A percentile compares a stretch with the other conserved stretches of the same genome.
Evolutionary conservation across 2,113 vertebrate genomes (phyloP).

Genomic region (Myrmecobius fasciatus): DNA sequence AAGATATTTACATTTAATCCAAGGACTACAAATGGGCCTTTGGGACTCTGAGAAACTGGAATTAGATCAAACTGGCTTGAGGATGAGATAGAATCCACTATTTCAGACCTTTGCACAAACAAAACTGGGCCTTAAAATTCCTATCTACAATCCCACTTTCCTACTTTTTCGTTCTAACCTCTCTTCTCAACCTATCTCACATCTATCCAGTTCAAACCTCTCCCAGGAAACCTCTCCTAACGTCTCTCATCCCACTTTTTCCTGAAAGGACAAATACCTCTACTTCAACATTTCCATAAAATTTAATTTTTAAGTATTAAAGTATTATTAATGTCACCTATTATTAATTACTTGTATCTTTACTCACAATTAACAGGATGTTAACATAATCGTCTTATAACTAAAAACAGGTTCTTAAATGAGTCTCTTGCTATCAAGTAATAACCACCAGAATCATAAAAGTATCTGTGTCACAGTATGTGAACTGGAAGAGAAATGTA

Average conservation of each 20-base stretch:
- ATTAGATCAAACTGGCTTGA: neutral
- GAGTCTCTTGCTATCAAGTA: neutral
- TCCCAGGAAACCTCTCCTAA: no score
- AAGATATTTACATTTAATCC: neutral
- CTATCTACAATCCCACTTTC: neutral
- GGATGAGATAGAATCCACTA: neutral
- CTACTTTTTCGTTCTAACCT: neutral
- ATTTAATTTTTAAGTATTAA: neutral
- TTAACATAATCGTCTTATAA: neutral
- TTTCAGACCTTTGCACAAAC: neutral
- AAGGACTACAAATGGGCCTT: neutral
- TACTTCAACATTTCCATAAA: neutral
- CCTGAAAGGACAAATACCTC: no score
- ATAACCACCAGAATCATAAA: neutral
- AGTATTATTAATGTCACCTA: neutral
- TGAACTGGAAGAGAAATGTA: neutral
- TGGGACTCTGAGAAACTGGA: slow-evolving; percentile 8
- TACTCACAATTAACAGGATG: neutral
- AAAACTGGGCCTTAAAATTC: neutral
- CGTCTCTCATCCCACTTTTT: neutral
- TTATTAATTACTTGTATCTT: neutral
- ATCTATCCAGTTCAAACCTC: neutral
- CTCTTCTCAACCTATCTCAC: neutral
- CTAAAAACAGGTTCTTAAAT: neutral
- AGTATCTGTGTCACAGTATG: neutral